phyloP scores from a whole-genome alignment of 2,113 vertebrate species.

The Rallus limicola region DNA sequence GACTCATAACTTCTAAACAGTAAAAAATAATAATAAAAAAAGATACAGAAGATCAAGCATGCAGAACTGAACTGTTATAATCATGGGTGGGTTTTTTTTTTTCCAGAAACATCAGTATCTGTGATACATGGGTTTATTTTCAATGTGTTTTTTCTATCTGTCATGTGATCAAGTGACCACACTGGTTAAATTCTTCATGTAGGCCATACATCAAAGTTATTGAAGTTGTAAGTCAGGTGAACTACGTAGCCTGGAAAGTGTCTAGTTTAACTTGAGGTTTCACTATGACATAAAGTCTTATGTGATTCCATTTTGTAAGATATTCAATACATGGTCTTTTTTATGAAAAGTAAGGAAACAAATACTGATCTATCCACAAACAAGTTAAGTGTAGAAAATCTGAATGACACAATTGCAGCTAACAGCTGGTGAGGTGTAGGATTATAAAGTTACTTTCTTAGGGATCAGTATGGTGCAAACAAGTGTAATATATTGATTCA shows the following conservation, averaged over 20 bases:
- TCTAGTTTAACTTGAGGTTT: background rate
- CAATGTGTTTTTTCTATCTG: background rate
- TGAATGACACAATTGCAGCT: background rate
- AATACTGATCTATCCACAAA: background rate
- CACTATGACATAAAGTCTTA: background rate
- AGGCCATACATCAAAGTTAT: conserved; percentile 21
- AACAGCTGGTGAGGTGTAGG: background rate
- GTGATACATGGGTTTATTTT: background rate
- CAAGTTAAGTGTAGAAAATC: background rate
- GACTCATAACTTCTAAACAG: conserved; percentile 71
- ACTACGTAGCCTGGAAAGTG: background rate
- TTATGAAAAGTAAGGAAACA: background rate
- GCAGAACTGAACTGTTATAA: conserved; percentile 2
- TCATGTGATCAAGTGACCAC: background rate
- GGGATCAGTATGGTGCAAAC: background rate
- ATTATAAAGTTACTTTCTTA: background rate
- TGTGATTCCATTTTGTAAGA: background rate
- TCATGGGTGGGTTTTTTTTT: background rate
- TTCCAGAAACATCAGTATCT: conserved; percentile 36
- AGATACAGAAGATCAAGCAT: conserved; percentile 39
- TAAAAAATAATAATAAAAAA: conserved; percentile 41
- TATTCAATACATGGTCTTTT: background rate
- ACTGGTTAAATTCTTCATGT: background rate
- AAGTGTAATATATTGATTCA: background rate
- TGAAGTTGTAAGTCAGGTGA: background rate